phyloP scores from a whole-genome alignment of 2,888 invertebrate genomes.

The Timema cristinae region DNA sequence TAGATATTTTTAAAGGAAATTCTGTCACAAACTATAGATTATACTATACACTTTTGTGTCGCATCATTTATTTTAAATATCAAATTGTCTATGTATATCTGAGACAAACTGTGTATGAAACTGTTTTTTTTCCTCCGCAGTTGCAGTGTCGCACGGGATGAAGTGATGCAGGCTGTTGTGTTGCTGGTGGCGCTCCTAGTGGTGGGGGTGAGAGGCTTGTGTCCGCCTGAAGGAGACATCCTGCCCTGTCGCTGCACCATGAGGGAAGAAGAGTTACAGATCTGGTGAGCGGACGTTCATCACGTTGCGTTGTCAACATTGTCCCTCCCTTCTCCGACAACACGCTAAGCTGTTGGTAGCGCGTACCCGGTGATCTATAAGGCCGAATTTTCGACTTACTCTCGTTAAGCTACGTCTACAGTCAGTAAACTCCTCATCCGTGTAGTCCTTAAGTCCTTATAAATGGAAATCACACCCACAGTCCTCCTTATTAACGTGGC shows the following conservation, averaged over 20 bases:
- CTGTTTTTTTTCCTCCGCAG: not conserved
- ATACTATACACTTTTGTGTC: not conserved
- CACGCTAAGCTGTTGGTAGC: no score
- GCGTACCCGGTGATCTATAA: no score
- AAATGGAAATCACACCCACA: no score
- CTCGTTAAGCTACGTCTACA: no score
- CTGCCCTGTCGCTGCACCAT: constrained; percentile 78
- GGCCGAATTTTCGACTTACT: no score
- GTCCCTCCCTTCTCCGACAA: no score
- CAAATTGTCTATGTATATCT: not conserved
- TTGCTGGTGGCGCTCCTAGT: constrained; percentile 19
- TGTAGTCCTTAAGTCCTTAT: no score
- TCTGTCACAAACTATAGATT: not conserved
- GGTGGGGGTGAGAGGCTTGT: constrained; percentile 27
- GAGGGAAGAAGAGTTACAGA: constrained; percentile 73
- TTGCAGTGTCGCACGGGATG: constrained; percentile 17
- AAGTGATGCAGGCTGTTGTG: constrained; percentile 22
- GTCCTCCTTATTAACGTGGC: no score
- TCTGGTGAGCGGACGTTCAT: constrained; percentile 60
- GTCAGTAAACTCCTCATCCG: no score
- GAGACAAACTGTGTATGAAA: not conserved
- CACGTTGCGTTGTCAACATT: no score
- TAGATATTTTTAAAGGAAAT: no score
- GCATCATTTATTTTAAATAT: not conserved
- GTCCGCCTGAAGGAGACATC: constrained; percentile 73